phyloP scores from a whole-genome alignment of 2,113 vertebrate species.

The Gallinago undulata region DNA sequence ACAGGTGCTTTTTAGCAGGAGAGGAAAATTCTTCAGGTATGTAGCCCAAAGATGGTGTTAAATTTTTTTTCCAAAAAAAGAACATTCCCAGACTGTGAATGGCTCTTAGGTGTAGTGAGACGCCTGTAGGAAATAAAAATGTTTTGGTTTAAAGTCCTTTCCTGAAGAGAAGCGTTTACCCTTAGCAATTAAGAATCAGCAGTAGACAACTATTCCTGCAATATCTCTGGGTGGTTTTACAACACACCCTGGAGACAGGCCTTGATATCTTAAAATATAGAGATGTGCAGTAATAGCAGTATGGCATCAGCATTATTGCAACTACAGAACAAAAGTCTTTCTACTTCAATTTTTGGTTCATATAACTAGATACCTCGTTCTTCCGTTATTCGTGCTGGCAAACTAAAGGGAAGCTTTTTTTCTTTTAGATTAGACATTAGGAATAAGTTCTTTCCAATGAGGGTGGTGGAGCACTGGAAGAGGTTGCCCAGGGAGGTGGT shows the following conservation, averaged over 20 bases:
- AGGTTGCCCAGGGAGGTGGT: too few species aligned
- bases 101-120: background rate
- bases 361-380: background rate
- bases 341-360: background rate
- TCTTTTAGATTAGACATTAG: too few species aligned
- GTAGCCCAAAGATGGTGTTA: background rate
- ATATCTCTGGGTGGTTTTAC: constrained; percentile 9
- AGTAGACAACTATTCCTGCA: background rate
- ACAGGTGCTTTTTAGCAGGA: constrained; percentile 2
- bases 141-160: constrained; percentile 36
- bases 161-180: constrained; percentile 22
- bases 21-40: background rate
- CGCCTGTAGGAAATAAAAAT: background rate
- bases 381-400: background rate
- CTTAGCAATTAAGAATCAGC: constrained; percentile 30
- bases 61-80: constrained; percentile 48
- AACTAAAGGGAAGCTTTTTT: background rate
- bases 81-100: constrained; percentile 17
- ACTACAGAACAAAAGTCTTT: background rate
- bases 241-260: background rate
- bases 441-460: too few species aligned
- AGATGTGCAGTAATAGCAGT: background rate
- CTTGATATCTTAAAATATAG: background rate
- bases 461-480: too few species aligned
- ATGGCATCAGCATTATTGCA: background rate